Evolutionary conservation across 2,888 invertebrate species (phyloP), one percentile per base, ranked within the genome.

Genomic region (Meiosimyza decipiens): DNA sequence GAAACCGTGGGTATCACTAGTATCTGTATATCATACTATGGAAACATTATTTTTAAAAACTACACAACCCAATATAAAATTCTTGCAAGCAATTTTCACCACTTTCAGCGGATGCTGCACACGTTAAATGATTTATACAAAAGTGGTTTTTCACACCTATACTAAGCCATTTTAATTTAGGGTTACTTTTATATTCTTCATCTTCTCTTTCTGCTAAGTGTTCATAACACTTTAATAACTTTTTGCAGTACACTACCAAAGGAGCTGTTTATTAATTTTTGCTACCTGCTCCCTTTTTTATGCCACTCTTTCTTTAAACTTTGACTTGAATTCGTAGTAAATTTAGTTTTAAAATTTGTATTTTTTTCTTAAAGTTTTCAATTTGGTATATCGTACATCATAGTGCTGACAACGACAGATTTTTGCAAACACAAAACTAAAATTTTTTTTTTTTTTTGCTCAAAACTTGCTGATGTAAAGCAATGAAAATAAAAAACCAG

Each of bases 151-250:
- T 15, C 54, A 66, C 52, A 40, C 40, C 40, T 40, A 28, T 4
- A 28, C 40, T 5, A 40, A 40, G 40, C 9, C 28, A 28, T 40
- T 40, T 40, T 40, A 40, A 40, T 9, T 40, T 40, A 9, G 9
- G 6, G 40, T 40, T 40, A 28, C 28, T 40, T 40, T 40, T 9
- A 40, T 40, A 2, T 40, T 40, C 40, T 40, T 40, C 7, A 3
- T 6, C 40, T 18, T 55, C 33, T 47, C 55, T 54, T 66, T 66
- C 40, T 49, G 18, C 18, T 55, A 47, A 57, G 49, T 15, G 6
- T 67, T 55, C 40, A 33, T 67, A 67, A 55, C 57, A 55, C 55
- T 67, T 67, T 55, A 55, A 40, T 55, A 67, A 49, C 47, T 55
- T 47, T 67, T 6, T 67, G 15, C 57, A 55, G 67, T 55, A 18